Conservation (phyloP, 2,888 invertebrate species). For the Eugnorisma glareosa region DNA sequence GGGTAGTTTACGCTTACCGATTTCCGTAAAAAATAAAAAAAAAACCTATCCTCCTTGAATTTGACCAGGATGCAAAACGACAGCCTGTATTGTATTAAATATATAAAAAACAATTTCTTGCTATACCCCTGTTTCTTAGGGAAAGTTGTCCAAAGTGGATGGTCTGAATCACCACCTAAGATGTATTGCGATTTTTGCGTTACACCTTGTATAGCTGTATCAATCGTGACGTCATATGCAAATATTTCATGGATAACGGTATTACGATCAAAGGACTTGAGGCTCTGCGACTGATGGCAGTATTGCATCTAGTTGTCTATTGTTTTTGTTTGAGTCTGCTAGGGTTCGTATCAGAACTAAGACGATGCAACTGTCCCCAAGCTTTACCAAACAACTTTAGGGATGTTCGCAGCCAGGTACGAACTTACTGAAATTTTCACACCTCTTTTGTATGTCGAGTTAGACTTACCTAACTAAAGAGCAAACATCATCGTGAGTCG, state of each 20-base stretch:
- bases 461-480: not conserved
- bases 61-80: no score
- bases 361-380: not conserved
- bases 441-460: constrained; percentile 15
- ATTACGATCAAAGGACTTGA: not conserved
- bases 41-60: no score
- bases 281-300: not conserved
- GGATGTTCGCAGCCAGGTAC: not conserved
- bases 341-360: not conserved
- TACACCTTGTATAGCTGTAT: not conserved
- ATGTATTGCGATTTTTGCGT: not conserved
- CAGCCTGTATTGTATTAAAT: no score
- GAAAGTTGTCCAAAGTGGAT: not conserved
- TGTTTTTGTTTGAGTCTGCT: no score
- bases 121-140: no score
- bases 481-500: constrained; percentile 28
- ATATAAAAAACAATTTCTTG: no score
- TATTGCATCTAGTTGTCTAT: not conserved
- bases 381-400: not conserved
- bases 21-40: no score
- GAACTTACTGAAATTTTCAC: constrained; percentile 1
- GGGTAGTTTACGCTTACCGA: no score
- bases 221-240: not conserved
- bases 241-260: not conserved
- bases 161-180: not conserved